These are phyloP conservation scores for Picathartes gymnocephalus DNA, from an alignment of 2,113 vertebrate species.

Conservation along the genomic window DNA sequence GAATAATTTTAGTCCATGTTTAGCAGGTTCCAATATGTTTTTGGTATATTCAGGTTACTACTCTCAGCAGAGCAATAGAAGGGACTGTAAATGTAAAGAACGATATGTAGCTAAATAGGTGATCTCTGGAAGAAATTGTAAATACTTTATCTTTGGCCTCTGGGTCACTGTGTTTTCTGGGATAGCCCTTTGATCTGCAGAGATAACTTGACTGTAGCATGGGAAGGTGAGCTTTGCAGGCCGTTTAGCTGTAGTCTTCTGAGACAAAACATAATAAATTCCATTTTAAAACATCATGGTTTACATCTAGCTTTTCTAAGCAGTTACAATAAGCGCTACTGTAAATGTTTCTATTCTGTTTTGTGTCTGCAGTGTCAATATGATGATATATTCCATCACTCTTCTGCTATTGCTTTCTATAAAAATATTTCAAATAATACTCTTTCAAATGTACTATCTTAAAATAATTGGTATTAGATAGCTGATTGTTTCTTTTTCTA, in stretches of 20 bases:
- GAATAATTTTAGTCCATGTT: not conserved
- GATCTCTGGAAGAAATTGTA: slow-evolving; percentile 2
- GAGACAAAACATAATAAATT: not conserved
- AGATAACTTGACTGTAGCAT: not conserved
- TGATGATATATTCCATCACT: not conserved
- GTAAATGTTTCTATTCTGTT: not conserved
- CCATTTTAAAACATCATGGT: not conserved
- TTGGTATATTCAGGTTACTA: slow-evolving; percentile 4
- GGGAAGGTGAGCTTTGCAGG: not conserved
- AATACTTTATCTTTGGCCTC: not conserved
- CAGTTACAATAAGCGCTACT: not conserved
- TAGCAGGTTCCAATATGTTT: not conserved
- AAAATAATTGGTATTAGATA: not conserved
- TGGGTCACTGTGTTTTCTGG: not conserved
- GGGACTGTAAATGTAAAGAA: not conserved
- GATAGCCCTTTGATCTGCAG: not conserved
- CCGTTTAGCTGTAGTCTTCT: not conserved
- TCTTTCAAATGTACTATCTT: not conserved
- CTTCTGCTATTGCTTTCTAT: not conserved
- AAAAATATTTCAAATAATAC: not conserved
- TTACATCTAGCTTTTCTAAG: not conserved
- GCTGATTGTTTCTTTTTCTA: not conserved
- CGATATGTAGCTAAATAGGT: not conserved
- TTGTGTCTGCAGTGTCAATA: not conserved
- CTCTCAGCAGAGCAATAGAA: not conserved